Evolutionary conservation across 2,113 vertebrate genomes (phyloP).

Genomic region (Onychorhynchus coronatus): DNA sequence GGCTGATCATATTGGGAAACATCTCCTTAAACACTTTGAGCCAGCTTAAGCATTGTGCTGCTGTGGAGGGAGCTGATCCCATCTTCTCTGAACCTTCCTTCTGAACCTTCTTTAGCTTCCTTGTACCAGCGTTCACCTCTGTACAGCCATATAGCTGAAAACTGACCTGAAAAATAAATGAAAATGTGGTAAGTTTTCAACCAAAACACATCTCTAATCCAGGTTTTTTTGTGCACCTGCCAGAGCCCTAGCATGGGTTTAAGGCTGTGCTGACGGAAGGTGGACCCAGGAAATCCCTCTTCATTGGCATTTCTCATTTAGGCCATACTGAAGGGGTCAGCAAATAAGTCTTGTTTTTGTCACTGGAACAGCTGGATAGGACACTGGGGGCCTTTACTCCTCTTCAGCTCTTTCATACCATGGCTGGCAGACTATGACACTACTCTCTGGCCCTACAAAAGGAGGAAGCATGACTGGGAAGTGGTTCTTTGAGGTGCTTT

Average conservation of each 20-base stretch:
- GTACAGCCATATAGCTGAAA: neutral
- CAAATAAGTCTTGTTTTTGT: neutral
- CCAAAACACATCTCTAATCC: neutral
- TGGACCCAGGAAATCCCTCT: neutral
- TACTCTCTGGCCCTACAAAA: neutral
- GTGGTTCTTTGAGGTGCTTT: neutral
- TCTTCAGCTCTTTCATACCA: neutral
- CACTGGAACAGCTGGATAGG: neutral
- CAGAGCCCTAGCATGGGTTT: neutral
- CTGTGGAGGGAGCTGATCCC: neutral
- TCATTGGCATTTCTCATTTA: neutral
- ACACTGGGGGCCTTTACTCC: neutral
- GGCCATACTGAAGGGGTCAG: neutral
- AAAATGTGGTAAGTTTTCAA: neutral
- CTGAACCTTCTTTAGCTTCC: too few species aligned
- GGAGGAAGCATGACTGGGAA: neutral
- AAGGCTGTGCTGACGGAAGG: neutral
- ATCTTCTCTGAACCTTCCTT: neutral
- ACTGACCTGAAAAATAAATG: neutral
- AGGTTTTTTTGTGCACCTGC: neutral
- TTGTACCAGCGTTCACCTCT: neutral
- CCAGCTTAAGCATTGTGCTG: neutral
- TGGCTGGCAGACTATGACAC: neutral
- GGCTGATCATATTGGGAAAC: neutral
- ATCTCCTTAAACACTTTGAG: neutral